phyloP scores from a whole-genome alignment of 2,113 vertebrate genomes.

The Crotalus tigris region DNA sequence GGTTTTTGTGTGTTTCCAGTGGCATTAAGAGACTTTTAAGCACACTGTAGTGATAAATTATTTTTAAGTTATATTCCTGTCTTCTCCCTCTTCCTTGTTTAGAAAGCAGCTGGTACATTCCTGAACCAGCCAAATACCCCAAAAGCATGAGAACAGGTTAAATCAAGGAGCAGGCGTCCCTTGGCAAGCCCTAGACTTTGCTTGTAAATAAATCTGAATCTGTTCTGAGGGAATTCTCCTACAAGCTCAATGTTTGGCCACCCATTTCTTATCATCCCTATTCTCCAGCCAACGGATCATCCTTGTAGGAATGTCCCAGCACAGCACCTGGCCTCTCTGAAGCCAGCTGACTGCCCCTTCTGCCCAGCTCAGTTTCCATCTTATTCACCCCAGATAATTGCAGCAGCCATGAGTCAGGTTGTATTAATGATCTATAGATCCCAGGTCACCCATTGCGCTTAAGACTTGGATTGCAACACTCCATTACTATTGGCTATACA shows the following conservation, averaged over 20 bases:
- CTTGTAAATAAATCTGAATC: not conserved
- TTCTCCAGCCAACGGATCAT: not conserved
- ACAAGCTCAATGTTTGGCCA: not conserved
- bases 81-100: not conserved
- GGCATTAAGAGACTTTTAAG: not conserved
- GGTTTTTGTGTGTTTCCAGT: not conserved
- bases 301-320: not conserved
- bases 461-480: conserved; percentile 40
- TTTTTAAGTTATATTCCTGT: not conserved
- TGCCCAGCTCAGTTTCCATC: conserved; percentile 13
- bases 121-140: not conserved
- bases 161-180: not conserved
- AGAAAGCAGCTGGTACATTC: not conserved
- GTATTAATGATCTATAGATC: conserved; percentile 40
- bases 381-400: conserved; percentile 29
- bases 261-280: too few species aligned
- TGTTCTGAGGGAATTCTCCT: not conserved
- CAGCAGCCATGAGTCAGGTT: conserved; percentile 23
- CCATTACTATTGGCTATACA: conserved; percentile 41
- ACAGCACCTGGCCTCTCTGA: conserved; percentile 2
- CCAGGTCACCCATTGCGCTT: conserved; percentile 37
- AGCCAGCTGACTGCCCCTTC: not conserved
- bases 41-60: not conserved
- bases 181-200: not conserved
- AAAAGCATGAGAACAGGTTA: not conserved